Evolutionary conservation across 1,140 invertebrate genomes (phyloP).

Genomic region (Drosophila suzukii): DNA sequence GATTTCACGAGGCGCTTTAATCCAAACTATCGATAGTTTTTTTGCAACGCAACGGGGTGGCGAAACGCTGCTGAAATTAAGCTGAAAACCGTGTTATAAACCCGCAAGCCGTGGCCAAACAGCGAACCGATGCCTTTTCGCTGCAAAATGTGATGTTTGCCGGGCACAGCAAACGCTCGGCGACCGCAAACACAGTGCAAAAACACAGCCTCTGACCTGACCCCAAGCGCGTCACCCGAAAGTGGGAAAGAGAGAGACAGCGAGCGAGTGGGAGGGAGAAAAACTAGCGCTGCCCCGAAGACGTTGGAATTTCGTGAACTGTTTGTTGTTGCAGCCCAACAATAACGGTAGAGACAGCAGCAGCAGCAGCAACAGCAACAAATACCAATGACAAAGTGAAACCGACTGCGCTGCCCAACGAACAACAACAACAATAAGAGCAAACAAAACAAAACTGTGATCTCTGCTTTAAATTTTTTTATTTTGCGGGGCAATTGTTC

Average conservation of each 20-base stretch:
- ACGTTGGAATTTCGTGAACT: constrained; percentile 66
- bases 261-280: constrained; percentile 27
- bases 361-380: constrained; percentile 36
- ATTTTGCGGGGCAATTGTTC: constrained; percentile 66
- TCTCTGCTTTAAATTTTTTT: constrained; percentile 41
- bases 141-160: constrained; percentile 68
- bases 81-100: constrained; percentile 52
- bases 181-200: constrained; percentile 58
- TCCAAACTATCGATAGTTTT: constrained; percentile 21
- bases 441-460: constrained; percentile 70
- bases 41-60: constrained; percentile 70
- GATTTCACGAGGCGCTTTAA: too few relatives aligned
- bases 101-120: constrained; percentile 23
- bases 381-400: constrained; percentile 77
- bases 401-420: constrained; percentile 61
- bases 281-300: constrained; percentile 56
- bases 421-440: constrained; percentile 55
- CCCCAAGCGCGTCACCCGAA: constrained; percentile 51
- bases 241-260: constrained; percentile 17
- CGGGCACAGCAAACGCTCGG: constrained; percentile 47
- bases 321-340: constrained; percentile 47
- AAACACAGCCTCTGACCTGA: constrained; percentile 61
- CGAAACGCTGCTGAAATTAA: constrained; percentile 63
- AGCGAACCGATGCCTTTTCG: constrained; percentile 38
- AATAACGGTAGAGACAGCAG: constrained; percentile 64